Conservation (phyloP, 2,113 vertebrate genomes). For the Nematolebias whitei region DNA sequence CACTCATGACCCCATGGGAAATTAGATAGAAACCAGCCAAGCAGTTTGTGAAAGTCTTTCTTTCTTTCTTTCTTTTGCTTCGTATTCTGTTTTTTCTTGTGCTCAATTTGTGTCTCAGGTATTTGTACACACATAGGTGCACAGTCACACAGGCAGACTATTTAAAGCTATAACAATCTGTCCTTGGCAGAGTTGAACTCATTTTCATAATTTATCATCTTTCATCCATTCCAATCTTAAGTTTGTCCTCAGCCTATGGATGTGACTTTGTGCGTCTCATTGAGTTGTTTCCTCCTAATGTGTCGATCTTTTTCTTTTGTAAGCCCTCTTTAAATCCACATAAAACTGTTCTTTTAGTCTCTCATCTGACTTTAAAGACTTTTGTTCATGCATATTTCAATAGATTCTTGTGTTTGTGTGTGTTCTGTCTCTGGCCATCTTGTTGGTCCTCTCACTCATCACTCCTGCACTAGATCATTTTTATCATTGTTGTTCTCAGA, state of each 20-base stretch:
- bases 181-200: conserved; percentile 1
- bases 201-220: conserved; percentile 3
- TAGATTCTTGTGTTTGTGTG: conserved; percentile 32
- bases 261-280: conserved; percentile 39
- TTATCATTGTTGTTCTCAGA: conserved; percentile 53
- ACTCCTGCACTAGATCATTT: conserved; percentile 29
- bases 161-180: not conserved
- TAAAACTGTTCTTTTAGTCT: conserved; percentile 24
- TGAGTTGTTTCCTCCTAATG: conserved; percentile 19
- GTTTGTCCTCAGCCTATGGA: not conserved
- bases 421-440: conserved; percentile 9
- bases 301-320: conserved; percentile 3
- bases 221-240: not conserved
- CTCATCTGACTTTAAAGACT: conserved; percentile 4
- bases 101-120: conserved; percentile 9
- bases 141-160: conserved; percentile 18
- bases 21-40: conserved; percentile 59
- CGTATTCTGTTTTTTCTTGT: conserved; percentile 2
- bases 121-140: conserved; percentile 5
- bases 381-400: conserved; percentile 40
- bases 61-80: not conserved
- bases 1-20: conserved; percentile 58
- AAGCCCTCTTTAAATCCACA: conserved; percentile 8
- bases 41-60: conserved; percentile 48
- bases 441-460: conserved; percentile 30